A percentile compares a stretch with the other conserved stretches of the same genome.
phyloP scores from a whole-genome alignment of 2,113 vertebrate genomes.

The Microtus richardsoni region DNA sequence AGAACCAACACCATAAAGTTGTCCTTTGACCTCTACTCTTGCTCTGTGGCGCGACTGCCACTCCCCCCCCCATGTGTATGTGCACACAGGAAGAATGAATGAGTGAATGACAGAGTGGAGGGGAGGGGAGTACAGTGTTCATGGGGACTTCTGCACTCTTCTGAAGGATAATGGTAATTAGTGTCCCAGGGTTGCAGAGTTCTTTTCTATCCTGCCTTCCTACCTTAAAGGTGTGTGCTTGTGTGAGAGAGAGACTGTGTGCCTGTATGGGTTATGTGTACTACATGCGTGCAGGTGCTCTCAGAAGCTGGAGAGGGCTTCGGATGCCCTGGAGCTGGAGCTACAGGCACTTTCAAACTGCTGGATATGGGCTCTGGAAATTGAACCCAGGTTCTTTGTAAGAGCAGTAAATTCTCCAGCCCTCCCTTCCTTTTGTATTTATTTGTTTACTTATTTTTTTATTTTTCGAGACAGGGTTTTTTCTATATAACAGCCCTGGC shows the following conservation, averaged over 20 bases:
- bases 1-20: no score
- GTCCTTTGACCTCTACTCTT: no score
- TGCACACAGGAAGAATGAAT: no score
- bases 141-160: background rate
- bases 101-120: no score
- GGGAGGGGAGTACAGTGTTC: background rate
- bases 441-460: no score
- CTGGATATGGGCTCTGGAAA: background rate
- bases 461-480: no score
- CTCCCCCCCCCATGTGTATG: no score
- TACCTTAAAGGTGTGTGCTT: background rate
- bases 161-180: constrained; percentile 33
- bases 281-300: background rate
- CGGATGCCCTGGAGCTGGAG: background rate
- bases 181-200: background rate
- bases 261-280: background rate
- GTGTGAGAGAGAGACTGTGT: background rate
- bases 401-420: background rate
- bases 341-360: background rate
- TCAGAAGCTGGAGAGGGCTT: background rate
- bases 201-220: background rate
- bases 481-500: no score
- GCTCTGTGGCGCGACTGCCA: no score
- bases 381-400: background rate
- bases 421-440: no score